A percentile compares a stretch with the other conserved stretches of the same genome.
Conservation (phyloP, 2,888 invertebrate species). For the Resseliella maxima region DNA sequence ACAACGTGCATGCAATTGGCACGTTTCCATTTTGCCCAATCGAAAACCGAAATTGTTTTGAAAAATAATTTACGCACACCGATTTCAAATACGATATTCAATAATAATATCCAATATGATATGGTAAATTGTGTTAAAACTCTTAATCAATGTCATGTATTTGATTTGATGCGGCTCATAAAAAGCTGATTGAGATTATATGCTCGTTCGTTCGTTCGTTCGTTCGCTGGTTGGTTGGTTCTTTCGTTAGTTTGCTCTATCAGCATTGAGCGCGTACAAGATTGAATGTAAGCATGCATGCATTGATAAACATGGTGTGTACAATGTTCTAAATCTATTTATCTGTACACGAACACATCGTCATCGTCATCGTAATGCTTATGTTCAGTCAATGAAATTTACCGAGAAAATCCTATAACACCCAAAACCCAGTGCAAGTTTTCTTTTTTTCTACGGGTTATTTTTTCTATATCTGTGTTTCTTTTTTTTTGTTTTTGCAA, state of each 20-base stretch:
- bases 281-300: constrained; percentile 34
- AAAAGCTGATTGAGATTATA: background rate
- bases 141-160: constrained; percentile 28
- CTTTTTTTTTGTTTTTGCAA: no score
- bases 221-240: no score
- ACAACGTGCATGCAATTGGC: background rate
- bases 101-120: background rate
- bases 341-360: constrained; percentile 45
- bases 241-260: background rate
- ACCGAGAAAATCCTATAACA: background rate
- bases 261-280: background rate
- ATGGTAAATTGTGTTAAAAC: constrained; percentile 41
- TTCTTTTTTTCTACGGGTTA: background rate
- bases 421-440: constrained; percentile 1
- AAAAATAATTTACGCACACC: background rate
- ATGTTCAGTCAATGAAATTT: constrained; percentile 47
- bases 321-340: constrained; percentile 38
- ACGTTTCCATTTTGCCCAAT: constrained; percentile 4
- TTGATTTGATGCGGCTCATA: constrained; percentile 11
- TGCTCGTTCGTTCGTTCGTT: background rate
- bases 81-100: background rate
- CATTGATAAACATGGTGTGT: constrained; percentile 48
- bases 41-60: background rate
- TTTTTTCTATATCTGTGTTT: background rate
- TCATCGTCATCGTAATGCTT: constrained; percentile 43